phyloP scores from a whole-genome alignment of 1,140 invertebrate species.

The Psix sp. region DNA sequence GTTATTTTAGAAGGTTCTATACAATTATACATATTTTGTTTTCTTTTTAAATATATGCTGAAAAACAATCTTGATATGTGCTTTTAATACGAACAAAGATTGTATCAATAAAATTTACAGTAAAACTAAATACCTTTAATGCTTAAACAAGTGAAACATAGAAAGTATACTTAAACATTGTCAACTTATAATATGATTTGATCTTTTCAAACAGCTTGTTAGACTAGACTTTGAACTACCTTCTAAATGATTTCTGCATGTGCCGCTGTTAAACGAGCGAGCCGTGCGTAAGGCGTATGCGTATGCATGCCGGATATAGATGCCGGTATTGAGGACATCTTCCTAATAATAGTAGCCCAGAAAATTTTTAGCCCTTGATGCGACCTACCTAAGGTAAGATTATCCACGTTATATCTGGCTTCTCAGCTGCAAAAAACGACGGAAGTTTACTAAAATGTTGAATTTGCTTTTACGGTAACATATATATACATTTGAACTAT shows the following conservation, averaged over 20 bases:
- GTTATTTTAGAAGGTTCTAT: no score
- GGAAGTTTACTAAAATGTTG: constrained; percentile 33
- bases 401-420: constrained; percentile 51
- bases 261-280: constrained; percentile 38
- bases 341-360: constrained; percentile 74
- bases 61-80: no score
- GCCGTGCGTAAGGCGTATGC: constrained; percentile 57
- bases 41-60: no score
- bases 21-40: no score
- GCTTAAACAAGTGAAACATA: constrained; percentile 11
- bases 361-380: constrained; percentile 76
- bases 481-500: background rate
- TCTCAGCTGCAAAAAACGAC: constrained; percentile 20
- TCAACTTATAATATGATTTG: constrained; percentile 18
- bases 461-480: constrained; percentile 8
- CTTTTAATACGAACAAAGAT: no score
- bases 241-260: constrained; percentile 44
- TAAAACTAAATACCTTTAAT: background rate
- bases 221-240: constrained; percentile 39
- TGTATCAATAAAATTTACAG: constrained; percentile 15
- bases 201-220: background rate
- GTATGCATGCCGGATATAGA: constrained; percentile 71
- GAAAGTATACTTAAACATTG: constrained; percentile 12
- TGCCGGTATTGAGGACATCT: constrained; percentile 72
- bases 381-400: constrained; percentile 61